These are phyloP conservation scores for Nebria brevicollis DNA, from an alignment of 2,888 invertebrate species.

Conservation along the genomic window DNA sequence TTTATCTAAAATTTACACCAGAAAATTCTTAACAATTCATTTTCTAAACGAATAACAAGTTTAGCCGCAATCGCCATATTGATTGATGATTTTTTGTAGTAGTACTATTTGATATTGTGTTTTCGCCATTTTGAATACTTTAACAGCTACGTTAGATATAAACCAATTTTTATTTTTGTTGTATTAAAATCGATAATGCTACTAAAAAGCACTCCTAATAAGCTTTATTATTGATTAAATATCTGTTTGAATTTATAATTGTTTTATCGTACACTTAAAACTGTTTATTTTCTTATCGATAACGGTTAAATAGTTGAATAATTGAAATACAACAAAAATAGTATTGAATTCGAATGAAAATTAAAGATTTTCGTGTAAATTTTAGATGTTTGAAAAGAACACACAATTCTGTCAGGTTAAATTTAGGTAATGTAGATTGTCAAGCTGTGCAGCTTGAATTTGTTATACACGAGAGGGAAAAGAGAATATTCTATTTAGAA, in stretches of 20 bases:
- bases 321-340: neutral
- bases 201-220: neutral
- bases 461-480: neutral
- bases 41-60: neutral
- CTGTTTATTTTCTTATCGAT: neutral
- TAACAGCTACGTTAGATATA: neutral
- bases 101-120: neutral
- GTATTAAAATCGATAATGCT: neutral
- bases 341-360: neutral
- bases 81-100: neutral
- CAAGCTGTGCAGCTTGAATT: neutral
- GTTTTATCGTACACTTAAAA: neutral
- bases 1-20: neutral
- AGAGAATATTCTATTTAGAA: conserved; percentile 52
- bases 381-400: neutral
- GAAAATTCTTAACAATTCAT: neutral
- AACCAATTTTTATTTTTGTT: neutral
- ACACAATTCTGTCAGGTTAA: conserved; percentile 3
- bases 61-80: neutral
- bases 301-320: neutral
- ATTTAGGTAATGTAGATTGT: neutral
- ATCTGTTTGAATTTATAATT: neutral
- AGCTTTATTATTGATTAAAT: neutral
- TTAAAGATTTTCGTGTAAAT: neutral
- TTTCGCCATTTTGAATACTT: neutral